Evolutionary conservation across 1,140 invertebrate species (phyloP).

Genomic region (Mycetomoellerius zeteki): DNA sequence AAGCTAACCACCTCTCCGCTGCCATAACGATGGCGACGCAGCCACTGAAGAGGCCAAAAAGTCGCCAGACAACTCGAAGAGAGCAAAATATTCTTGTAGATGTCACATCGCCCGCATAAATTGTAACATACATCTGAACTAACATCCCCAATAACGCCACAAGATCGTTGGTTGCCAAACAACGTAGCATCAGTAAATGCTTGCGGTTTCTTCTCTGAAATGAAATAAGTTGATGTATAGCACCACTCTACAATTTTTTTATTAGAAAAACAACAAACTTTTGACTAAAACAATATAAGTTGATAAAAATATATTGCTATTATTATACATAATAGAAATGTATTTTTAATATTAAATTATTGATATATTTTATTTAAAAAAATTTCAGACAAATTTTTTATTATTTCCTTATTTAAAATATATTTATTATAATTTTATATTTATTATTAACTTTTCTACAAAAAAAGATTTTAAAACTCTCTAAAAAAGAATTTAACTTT

Average conservation of each 20-base stretch:
- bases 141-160: constrained; percentile 92
- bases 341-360: background rate
- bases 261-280: background rate
- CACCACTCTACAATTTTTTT: background rate
- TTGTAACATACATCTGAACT: constrained; percentile 88
- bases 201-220: constrained; percentile 91
- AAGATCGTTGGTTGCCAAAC: constrained; percentile 93
- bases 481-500: background rate
- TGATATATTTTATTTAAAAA: background rate
- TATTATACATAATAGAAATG: background rate
- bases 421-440: background rate
- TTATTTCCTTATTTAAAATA: constrained; percentile 11
- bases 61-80: constrained; percentile 91
- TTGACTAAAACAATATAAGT: background rate
- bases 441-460: background rate
- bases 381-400: background rate
- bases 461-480: background rate
- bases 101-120: constrained; percentile 85
- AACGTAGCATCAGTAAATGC: constrained; percentile 93
- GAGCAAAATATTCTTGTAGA: constrained; percentile 88
- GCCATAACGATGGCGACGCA: constrained; percentile 96
- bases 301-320: background rate
- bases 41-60: constrained; percentile 94
- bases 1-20: constrained; percentile 93
- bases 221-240: constrained; percentile 51